Evolutionary conservation across 2,888 invertebrate genomes (phyloP).

Genomic region (Hydropsyche betteni): DNA sequence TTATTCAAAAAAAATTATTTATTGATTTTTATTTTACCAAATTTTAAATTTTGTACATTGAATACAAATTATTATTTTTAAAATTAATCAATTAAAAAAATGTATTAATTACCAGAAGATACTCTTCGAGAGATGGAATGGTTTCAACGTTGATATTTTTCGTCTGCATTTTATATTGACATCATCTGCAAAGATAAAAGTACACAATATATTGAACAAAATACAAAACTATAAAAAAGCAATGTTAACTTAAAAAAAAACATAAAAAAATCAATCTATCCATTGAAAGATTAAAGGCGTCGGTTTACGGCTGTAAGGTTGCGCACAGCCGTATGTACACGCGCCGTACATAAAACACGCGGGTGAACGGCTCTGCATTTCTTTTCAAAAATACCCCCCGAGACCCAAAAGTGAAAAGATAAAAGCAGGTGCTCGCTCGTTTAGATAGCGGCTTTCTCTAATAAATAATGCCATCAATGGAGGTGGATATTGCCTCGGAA

Average conservation of each 20-base stretch:
- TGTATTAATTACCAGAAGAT: constrained; percentile 39
- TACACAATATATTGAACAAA: not conserved
- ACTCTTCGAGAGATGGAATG: constrained; percentile 58
- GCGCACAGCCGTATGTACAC: not conserved
- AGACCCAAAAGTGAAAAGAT: not conserved
- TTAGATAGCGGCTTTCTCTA: constrained; percentile 23
- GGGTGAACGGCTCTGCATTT: not conserved
- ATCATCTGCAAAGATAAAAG: constrained; percentile 28
- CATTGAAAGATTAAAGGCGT: too few relatives aligned
- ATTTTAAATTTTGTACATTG: not conserved
- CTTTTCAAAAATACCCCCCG: not conserved
- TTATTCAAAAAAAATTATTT: not conserved
- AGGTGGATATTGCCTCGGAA: constrained; percentile 2
- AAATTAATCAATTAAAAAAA: not conserved
- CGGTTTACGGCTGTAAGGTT: not conserved
- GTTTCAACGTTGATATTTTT: constrained; percentile 70
- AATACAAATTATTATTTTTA: not conserved
- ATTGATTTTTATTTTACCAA: not conserved
- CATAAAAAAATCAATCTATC: too few relatives aligned
- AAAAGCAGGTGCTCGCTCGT: constrained; percentile 11
- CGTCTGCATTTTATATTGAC: constrained; percentile 67
- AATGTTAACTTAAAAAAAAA: too few relatives aligned
- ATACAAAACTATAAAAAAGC: too few relatives aligned
- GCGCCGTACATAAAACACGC: constrained; percentile 1
- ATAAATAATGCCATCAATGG: constrained; percentile 16